phyloP scores from a whole-genome alignment of 2,113 vertebrate species.

The Calidris pugnax region DNA sequence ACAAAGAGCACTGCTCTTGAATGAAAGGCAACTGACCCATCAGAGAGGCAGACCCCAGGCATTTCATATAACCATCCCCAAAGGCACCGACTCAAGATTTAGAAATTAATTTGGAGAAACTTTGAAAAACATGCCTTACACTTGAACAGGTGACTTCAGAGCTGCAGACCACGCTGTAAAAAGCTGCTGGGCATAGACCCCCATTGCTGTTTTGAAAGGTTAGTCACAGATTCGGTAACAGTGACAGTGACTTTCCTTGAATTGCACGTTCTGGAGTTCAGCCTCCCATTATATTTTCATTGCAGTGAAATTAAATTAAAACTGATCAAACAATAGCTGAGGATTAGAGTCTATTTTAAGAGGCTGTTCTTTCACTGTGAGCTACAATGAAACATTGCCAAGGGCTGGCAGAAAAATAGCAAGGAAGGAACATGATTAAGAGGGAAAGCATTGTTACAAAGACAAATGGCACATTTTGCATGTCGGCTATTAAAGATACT shows the following conservation, averaged over 20 bases:
- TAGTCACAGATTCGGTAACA: background rate
- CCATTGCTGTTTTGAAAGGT: background rate
- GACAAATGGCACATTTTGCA: constrained; percentile 53
- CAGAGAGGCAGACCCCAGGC: background rate
- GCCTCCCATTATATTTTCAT: constrained; percentile 64
- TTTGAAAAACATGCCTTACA: background rate
- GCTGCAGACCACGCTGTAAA: background rate
- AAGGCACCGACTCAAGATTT: background rate
- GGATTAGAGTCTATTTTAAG: constrained; percentile 70
- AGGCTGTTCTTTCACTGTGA: constrained; percentile 49
- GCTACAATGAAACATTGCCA: constrained; percentile 56
- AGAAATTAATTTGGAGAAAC: background rate
- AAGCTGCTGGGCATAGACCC: background rate
- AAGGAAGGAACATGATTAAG: constrained; percentile 47
- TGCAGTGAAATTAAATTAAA: constrained; percentile 71
- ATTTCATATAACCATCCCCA: background rate
- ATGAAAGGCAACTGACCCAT: background rate
- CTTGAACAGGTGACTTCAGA: background rate
- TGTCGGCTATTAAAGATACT: background rate
- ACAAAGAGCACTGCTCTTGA: background rate
- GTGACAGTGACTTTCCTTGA: constrained; percentile 27
- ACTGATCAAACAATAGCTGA: constrained; percentile 65
- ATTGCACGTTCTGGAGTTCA: constrained; percentile 1
- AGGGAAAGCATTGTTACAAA: constrained; percentile 55
- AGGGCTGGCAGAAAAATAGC: constrained; percentile 54